Base-by-base conservation (phyloP, 2,888 invertebrate species). In the Eilema sororculum region DNA sequence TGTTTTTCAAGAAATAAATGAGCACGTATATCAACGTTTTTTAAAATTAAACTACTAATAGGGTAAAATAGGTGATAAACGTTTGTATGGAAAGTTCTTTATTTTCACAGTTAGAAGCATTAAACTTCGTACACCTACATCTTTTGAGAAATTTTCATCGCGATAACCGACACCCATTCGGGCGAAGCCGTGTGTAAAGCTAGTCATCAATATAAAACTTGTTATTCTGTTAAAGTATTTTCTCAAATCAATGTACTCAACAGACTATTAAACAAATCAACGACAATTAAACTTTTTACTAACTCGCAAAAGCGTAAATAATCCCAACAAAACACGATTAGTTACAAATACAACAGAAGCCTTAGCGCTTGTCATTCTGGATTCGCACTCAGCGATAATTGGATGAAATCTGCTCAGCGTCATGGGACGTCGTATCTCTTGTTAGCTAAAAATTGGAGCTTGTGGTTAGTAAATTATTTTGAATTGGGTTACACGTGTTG, bases 331-430 rank as follows among this genome's bases (percentile, higher is more conserved):
- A 67, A 67, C 60, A n/a, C 67, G 63, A 22, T 68, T 68, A 25
- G 62, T 70, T 58, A 65, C 62, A 25, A 61, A 41, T 41, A 60
- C 41, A 30, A 60, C 30, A 41, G 62, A 37, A 37, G 63, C 52
- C 37, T 68, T 62, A 57, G 60, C 70, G 67, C 71, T 73, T 70
- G 73, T 69, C 69, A 78, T 72, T 68, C 76, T 37, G 57, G 24
- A 67, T 73, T 67, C 68, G 72, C 69, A 63, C 75, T 73, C 70
- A 33, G 64, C 65, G 72, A 72, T 82, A 80, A 80, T 80, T 82
- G 82, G 72, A 78, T 78, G 68, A 80, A 80, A 80, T 82, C 74
- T 80, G 76, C 71, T 70, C 61, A 76, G 65, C 70, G 71, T 67
- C 37, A 46, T 59, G 74, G 71, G 69, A 76, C 71, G 57, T 24